Evolutionary conservation across 2,797 vertebrate species (phyloP).

Genomic region (Pangasius krempfi): DNA sequence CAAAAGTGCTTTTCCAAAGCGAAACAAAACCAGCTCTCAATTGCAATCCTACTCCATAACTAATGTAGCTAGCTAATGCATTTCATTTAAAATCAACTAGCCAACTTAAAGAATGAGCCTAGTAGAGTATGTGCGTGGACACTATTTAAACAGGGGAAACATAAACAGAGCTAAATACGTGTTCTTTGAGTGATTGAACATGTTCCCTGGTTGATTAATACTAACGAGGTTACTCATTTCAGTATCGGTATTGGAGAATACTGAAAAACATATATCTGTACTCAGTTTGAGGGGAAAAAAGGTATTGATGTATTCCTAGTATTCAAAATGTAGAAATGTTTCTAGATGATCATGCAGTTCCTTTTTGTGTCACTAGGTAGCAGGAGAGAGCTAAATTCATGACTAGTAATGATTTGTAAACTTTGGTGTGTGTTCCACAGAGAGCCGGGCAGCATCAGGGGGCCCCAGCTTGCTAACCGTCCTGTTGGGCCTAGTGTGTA

Average conservation of each 20-base stretch:
- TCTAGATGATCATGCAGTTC: conserved; percentile 1
- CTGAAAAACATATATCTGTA: not conserved
- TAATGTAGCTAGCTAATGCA: not conserved
- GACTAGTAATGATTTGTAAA: not conserved
- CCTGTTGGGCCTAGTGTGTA: conserved; percentile 92
- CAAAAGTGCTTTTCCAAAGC: not conserved
- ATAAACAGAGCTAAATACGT: not conserved
- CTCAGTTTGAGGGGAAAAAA: not conserved
- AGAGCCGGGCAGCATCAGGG: conserved; percentile 85
- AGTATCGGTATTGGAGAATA: not conserved
- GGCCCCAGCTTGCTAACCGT: conserved; percentile 95
- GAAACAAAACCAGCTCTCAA: not conserved
- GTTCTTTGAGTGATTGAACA: not conserved
- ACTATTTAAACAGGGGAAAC: not conserved
- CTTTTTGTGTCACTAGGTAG: conserved; percentile 63
- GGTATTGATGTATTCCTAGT: not conserved
- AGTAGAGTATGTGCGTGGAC: not conserved
- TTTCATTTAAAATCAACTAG: not conserved
- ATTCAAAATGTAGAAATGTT: not conserved
- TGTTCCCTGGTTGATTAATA: not conserved
- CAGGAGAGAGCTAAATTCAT: conserved; percentile 51
- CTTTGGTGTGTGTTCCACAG: conserved; percentile 67
- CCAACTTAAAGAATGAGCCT: not conserved
- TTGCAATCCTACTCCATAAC: not conserved
- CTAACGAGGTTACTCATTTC: not conserved